Evolutionary conservation across 2,113 vertebrate genomes (phyloP).

Genomic region (Calidris pugnax): DNA sequence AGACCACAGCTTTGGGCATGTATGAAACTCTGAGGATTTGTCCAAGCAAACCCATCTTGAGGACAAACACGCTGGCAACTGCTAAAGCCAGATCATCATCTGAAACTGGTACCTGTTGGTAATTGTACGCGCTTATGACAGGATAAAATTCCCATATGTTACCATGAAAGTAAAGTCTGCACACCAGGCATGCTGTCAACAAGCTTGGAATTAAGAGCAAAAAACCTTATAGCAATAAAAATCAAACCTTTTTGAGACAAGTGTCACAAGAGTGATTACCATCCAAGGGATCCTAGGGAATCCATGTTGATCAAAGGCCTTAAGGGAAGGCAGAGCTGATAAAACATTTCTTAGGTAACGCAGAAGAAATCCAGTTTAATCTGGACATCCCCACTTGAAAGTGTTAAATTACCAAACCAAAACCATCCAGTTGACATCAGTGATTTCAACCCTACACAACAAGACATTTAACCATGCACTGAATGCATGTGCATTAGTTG

Average conservation of each 20-base stretch:
- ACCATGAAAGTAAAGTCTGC: not conserved
- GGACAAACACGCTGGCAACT: not conserved
- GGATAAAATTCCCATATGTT: not conserved
- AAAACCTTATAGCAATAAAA: not conserved
- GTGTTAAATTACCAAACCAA: not conserved
- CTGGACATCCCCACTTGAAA: not conserved
- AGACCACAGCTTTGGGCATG: not conserved
- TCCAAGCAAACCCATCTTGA: not conserved
- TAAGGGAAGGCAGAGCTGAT: not conserved
- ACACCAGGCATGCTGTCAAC: not conserved
- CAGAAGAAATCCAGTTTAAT: not conserved
- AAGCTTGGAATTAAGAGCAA: not conserved
- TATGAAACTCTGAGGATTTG: not conserved
- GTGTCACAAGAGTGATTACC: too few species aligned
- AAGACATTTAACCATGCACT: not conserved
- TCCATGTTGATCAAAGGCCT: not conserved
- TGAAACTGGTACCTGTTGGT: not conserved
- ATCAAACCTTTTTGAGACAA: not conserved
- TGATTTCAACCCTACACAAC: not conserved
- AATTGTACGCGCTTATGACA: not conserved
- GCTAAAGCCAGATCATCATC: not conserved
- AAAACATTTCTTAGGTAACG: not conserved
- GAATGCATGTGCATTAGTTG: not conserved
- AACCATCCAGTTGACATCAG: not conserved
- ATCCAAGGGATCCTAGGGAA: not conserved